Evolutionary conservation across 2,888 invertebrate species (phyloP).

Genomic region (Scaeva pyrastri): DNA sequence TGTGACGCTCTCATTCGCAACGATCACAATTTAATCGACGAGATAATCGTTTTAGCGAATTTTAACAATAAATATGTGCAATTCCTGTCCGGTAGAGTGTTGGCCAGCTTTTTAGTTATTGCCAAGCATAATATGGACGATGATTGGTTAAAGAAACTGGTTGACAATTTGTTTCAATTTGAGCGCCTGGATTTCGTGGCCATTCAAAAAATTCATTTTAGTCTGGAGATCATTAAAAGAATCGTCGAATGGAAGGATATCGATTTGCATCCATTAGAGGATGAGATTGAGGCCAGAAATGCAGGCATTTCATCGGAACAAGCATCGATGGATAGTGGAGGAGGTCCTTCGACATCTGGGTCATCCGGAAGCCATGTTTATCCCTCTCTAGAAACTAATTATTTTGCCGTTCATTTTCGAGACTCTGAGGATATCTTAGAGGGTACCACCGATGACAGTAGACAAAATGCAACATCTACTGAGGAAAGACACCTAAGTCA

Average conservation of each 20-base stretch:
- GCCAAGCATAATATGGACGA: conserved; percentile 92
- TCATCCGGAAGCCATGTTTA: conserved; percentile 74
- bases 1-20: conserved; percentile 92
- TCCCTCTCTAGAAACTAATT: conserved; percentile 82
- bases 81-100: conserved; percentile 91
- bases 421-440: conserved; percentile 74
- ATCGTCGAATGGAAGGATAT: conserved; percentile 95
- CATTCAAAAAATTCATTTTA: conserved; percentile 92
- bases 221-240: conserved; percentile 92
- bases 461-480: conserved; percentile 26
- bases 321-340: conserved; percentile 43
- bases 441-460: conserved; percentile 50
- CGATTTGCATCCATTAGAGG: conserved; percentile 92
- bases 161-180: conserved; percentile 88
- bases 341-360: conserved; percentile 47
- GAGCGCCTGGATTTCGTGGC: conserved; percentile 87
- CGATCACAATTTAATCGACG: conserved; percentile 93
- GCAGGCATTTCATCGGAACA: conserved; percentile 59
- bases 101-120: conserved; percentile 93
- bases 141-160: conserved; percentile 91
- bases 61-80: conserved; percentile 92
- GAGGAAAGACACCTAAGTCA: conserved; percentile 59
- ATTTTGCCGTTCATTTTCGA: conserved; percentile 82
- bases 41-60: conserved; percentile 91
- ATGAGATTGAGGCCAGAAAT: conserved; percentile 83